These are phyloP conservation scores for Onychorhynchus coronatus DNA, from an alignment of 2,113 vertebrate species.

Conservation along the genomic window DNA sequence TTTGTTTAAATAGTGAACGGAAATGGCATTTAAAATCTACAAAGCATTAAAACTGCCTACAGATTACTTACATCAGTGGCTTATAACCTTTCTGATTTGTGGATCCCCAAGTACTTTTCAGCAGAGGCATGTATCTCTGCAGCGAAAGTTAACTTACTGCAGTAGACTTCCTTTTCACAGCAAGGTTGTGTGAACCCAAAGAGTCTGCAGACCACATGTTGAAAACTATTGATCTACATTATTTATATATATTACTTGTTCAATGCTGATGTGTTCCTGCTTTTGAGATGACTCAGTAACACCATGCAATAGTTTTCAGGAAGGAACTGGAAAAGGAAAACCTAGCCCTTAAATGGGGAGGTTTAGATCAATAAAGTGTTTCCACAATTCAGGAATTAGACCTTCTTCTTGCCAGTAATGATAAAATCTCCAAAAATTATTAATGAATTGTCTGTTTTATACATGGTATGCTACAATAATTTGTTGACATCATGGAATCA, in stretches of 20 bases:
- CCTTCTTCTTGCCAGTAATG: neutral
- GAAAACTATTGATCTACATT: conserved; percentile 54
- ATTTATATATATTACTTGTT: conserved; percentile 50
- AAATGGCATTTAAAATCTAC: conserved; percentile 3
- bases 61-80: neutral
- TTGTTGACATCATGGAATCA: neutral
- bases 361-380: neutral
- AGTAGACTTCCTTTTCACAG: conserved; percentile 15
- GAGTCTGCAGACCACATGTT: conserved; percentile 50
- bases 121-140: neutral
- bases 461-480: neutral
- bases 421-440: neutral
- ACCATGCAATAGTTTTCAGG: neutral
- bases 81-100: conserved; percentile 59
- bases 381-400: neutral
- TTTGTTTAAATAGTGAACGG: neutral
- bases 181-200: conserved; percentile 9
- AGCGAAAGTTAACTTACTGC: conserved; percentile 40
- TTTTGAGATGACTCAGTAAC: conserved; percentile 47
- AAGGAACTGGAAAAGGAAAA: conserved; percentile 1
- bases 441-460: neutral
- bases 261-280: conserved; percentile 28
- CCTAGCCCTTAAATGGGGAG: neutral
- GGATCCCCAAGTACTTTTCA: conserved; percentile 28
- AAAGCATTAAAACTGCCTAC: conserved; percentile 16